These are phyloP conservation scores for Trachelus troglodyta DNA, from an alignment of 2,888 invertebrate species.

Conservation along the genomic window DNA sequence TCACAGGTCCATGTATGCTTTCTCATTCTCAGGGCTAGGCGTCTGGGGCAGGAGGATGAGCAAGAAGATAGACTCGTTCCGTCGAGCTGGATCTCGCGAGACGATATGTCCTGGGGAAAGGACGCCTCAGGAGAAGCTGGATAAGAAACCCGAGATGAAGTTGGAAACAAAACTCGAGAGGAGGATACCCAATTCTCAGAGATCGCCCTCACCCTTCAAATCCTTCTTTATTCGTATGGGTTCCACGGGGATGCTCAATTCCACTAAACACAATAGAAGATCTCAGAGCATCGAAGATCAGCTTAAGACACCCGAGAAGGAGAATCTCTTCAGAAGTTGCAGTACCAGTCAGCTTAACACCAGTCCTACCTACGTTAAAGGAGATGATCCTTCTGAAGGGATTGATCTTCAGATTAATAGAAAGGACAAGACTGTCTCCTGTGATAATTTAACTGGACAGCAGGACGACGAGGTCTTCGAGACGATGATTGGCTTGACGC, in stretches of 20 bases:
- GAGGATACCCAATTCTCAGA: constrained; percentile 65
- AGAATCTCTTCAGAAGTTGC: constrained; percentile 77
- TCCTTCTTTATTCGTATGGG: constrained; percentile 82
- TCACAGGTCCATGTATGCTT: not conserved
- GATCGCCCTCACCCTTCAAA: constrained; percentile 76
- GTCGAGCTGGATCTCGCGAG: constrained; percentile 75
- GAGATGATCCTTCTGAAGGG: constrained; percentile 84
- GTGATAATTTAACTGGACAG: constrained; percentile 54
- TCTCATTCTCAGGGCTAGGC: constrained; percentile 43
- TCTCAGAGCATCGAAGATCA: constrained; percentile 67
- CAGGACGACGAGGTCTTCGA: constrained; percentile 18
- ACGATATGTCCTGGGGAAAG: constrained; percentile 48
- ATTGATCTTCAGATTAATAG: constrained; percentile 71
- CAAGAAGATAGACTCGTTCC: constrained; percentile 79
- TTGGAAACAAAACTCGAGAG: constrained; percentile 40
- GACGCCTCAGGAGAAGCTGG: constrained; percentile 27
- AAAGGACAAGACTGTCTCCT: constrained; percentile 61
- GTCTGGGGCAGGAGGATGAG: constrained; percentile 83
- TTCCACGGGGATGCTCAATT: constrained; percentile 80
- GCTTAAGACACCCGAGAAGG: constrained; percentile 67
- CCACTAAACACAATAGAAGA: constrained; percentile 63
- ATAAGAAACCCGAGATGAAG: constrained; percentile 26
- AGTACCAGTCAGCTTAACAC: constrained; percentile 82
- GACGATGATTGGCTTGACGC: constrained; percentile 15
- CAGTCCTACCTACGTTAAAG: constrained; percentile 74